Evolutionary conservation across 2,113 vertebrate species (phyloP).

Genomic region (Lophochroa leadbeateri): DNA sequence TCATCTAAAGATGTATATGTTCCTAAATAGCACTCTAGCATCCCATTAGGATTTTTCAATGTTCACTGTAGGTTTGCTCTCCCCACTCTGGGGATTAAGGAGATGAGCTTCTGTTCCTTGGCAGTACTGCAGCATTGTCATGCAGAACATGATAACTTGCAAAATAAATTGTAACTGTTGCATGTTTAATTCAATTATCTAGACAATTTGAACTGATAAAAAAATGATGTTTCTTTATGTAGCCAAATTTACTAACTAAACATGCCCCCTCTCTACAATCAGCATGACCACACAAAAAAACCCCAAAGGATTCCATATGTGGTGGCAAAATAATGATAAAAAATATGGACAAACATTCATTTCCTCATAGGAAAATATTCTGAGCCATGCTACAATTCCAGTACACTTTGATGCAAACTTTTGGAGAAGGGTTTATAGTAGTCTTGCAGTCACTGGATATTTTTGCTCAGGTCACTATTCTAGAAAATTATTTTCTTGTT

Average conservation of each 20-base stretch:
- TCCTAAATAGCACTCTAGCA: background rate
- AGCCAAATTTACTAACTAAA: background rate
- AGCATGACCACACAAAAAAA: background rate
- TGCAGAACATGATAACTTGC: fast-evolving
- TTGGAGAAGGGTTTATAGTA: background rate
- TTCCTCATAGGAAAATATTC: background rate
- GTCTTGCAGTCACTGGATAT: background rate
- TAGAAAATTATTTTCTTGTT: background rate
- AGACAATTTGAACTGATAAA: background rate
- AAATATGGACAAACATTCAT: background rate
- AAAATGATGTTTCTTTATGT: background rate
- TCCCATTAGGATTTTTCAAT: background rate
- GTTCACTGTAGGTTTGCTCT: background rate
- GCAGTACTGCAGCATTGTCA: background rate
- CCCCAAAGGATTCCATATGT: background rate
- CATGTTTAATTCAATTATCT: background rate
- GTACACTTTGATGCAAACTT: background rate
- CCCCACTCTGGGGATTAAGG: background rate
- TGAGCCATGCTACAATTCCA: background rate
- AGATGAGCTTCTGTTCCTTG: background rate
- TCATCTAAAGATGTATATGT: background rate
- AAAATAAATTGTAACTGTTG: background rate
- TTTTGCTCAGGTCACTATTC: background rate
- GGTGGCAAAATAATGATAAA: background rate
- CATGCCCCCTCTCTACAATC: background rate